These are phyloP conservation scores for Boloria selene DNA, from an alignment of 2,888 invertebrate genomes.

Conservation along the genomic window DNA sequence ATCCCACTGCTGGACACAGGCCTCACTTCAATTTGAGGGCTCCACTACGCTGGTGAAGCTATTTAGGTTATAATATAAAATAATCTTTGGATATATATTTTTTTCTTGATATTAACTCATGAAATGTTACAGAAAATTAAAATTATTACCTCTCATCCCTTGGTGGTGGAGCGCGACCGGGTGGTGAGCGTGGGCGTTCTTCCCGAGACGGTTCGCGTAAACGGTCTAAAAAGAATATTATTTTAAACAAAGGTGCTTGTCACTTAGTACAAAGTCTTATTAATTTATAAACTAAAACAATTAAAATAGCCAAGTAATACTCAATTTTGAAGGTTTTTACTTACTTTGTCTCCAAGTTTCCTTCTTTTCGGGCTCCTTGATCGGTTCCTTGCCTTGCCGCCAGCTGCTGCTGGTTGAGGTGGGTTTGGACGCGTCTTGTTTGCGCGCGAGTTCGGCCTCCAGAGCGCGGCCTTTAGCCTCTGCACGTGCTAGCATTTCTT, in stretches of 20 bases:
- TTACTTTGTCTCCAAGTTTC: constrained; percentile 59
- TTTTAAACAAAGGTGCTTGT: too few relatives aligned
- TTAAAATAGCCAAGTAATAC: neutral
- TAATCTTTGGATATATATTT: neutral
- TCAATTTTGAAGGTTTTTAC: constrained; percentile 31
- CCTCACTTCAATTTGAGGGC: too few relatives aligned
- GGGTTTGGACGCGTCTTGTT: constrained; percentile 72
- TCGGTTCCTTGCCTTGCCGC: constrained; percentile 49
- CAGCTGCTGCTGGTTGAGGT: constrained; percentile 51
- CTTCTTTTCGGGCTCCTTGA: constrained; percentile 53
- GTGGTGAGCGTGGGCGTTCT: constrained; percentile 55
- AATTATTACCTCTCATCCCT: constrained; percentile 40
- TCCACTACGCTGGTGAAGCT: too few relatives aligned
- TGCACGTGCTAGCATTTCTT: constrained; percentile 85
- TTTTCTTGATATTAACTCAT: neutral
- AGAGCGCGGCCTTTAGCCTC: constrained; percentile 85
- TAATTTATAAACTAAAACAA: neutral
- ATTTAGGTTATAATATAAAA: too few relatives aligned
- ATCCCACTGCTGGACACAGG: too few relatives aligned
- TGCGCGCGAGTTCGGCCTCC: constrained; percentile 87
- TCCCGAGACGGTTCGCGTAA: constrained; percentile 50
- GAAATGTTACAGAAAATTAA: too few relatives aligned
- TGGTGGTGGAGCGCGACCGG: constrained; percentile 47
- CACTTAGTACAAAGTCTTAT: too few relatives aligned
- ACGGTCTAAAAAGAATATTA: constrained; percentile 38